Evolutionary conservation across 2,888 invertebrate genomes (phyloP).

Genomic region (Erebia epiphron): DNA sequence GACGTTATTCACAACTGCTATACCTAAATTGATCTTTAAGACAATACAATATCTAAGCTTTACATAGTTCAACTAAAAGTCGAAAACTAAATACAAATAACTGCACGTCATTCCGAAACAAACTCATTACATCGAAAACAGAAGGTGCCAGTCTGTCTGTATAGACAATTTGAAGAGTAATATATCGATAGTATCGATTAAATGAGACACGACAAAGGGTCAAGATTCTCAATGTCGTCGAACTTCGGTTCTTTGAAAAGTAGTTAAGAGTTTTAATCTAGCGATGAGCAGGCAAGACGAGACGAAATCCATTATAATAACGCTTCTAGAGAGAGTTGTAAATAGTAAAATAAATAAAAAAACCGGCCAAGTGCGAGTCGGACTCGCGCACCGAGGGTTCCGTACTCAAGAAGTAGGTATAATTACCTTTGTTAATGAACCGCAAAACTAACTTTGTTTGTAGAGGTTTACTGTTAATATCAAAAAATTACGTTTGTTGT

Average conservation of each 20-base stretch:
- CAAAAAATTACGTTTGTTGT: too few relatives aligned
- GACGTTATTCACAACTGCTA: too few relatives aligned
- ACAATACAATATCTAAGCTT: too few relatives aligned
- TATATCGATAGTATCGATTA: slow-evolving; percentile 18
- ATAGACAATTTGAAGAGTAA: slow-evolving; percentile 1
- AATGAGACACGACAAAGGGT: slow-evolving; percentile 25
- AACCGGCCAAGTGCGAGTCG: too few relatives aligned
- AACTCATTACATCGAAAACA: slow-evolving; percentile 7
- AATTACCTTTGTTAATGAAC: too few relatives aligned
- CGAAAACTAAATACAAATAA: background rate
- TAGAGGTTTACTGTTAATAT: too few relatives aligned
- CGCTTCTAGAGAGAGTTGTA: background rate
- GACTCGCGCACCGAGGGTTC: too few relatives aligned
- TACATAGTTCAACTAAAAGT: too few relatives aligned
- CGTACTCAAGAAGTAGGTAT: too few relatives aligned
- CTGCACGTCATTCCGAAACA: background rate
- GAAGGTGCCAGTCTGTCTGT: slow-evolving; percentile 13
- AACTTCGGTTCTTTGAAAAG: slow-evolving; percentile 57
- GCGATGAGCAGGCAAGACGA: slow-evolving; percentile 49
- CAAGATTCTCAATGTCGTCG: slow-evolving; percentile 48
- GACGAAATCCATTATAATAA: slow-evolving; percentile 16
- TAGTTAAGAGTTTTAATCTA: slow-evolving; percentile 63
- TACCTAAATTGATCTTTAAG: too few relatives aligned
- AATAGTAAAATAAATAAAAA: too few relatives aligned
- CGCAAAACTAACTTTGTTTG: too few relatives aligned